These are phyloP conservation scores for Thyatira batis DNA, from an alignment of 2,888 invertebrate genomes.

Conservation along the genomic window DNA sequence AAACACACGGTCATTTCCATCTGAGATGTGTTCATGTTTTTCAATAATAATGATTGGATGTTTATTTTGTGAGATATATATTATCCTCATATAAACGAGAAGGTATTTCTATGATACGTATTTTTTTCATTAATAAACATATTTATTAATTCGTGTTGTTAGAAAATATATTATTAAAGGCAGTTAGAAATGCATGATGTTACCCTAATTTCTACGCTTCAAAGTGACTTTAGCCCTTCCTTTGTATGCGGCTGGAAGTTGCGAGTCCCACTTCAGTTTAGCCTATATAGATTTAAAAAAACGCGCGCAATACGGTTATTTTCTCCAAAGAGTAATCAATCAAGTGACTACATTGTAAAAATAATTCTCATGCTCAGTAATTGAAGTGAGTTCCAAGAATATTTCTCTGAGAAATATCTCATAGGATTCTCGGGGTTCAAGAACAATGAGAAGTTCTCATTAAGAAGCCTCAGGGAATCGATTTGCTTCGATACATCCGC, in stretches of 20 bases:
- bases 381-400: not conserved
- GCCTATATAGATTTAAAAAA: not conserved
- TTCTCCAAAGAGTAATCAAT: not conserved
- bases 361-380: not conserved
- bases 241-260: too few relatives aligned
- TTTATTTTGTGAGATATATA: not conserved
- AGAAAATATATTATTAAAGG: too few relatives aligned
- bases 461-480: constrained; percentile 29
- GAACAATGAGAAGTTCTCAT: constrained; percentile 43
- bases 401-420: constrained; percentile 1
- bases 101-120: not conserved
- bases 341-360: not conserved
- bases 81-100: not conserved
- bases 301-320: not conserved
- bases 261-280: too few relatives aligned
- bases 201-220: too few relatives aligned
- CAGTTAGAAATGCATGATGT: too few relatives aligned
- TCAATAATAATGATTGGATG: constrained; percentile 32
- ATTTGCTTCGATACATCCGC: constrained; percentile 36
- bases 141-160: too few relatives aligned
- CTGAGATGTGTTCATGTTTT: constrained; percentile 61
- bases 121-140: too few relatives aligned
- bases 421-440: constrained; percentile 16
- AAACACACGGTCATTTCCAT: constrained; percentile 47
- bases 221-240: too few relatives aligned